phyloP scores from a whole-genome alignment of 2,888 invertebrate genomes.

The Lucinisca nassula region DNA sequence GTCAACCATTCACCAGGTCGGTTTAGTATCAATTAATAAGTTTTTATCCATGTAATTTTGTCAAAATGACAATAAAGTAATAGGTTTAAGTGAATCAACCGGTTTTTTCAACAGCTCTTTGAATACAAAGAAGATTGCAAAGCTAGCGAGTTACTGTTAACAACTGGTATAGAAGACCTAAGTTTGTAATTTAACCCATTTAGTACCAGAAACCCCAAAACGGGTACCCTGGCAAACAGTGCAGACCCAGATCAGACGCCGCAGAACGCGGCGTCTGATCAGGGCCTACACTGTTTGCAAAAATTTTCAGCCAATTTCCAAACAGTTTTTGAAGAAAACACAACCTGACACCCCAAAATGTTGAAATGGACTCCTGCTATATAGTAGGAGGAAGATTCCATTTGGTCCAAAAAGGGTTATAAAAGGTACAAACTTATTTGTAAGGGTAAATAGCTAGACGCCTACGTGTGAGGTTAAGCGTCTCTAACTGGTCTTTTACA shows the following conservation, averaged over 20 bases:
- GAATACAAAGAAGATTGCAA: background rate
- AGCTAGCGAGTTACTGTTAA: background rate
- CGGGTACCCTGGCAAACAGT: too few relatives aligned
- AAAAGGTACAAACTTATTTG: conserved; percentile 9
- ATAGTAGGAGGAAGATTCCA: too few relatives aligned
- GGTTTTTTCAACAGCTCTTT: conserved; percentile 67
- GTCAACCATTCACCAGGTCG: conserved; percentile 45
- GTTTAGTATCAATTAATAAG: conserved; percentile 65
- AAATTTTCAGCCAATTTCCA: too few relatives aligned
- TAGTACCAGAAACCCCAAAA: too few relatives aligned
- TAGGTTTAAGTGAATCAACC: conserved; percentile 62
- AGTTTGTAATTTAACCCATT: conserved; percentile 14
- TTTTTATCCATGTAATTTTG: conserved; percentile 72
- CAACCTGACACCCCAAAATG: too few relatives aligned
- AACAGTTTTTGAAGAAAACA: too few relatives aligned
- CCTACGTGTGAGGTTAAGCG: conserved; percentile 61
- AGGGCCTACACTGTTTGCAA: too few relatives aligned
- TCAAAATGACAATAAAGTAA: conserved; percentile 52
- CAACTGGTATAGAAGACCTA: background rate
- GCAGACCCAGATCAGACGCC: too few relatives aligned
- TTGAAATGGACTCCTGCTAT: too few relatives aligned
- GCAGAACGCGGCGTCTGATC: too few relatives aligned
- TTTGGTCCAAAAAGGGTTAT: too few relatives aligned
- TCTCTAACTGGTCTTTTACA: conserved; percentile 6
- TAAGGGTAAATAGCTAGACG: background rate